These are phyloP conservation scores for Excalfactoria chinensis DNA, from an alignment of 2,113 vertebrate genomes.

Conservation along the genomic window DNA sequence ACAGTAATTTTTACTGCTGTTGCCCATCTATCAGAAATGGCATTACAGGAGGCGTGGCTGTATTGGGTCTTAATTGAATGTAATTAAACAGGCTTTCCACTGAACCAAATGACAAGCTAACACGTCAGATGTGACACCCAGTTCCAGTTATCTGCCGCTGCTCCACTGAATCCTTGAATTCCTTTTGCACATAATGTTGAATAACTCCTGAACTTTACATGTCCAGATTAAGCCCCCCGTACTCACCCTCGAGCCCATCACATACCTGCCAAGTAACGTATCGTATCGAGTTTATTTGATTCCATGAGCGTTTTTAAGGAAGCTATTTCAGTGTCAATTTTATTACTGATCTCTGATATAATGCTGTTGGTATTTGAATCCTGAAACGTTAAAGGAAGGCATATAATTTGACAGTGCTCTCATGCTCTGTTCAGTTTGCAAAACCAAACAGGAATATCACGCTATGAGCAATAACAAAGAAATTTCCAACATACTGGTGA, in stretches of 20 bases:
- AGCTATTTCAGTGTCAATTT: slow-evolving; percentile 95
- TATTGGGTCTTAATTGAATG: background rate
- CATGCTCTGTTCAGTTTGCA: background rate
- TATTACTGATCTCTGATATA: slow-evolving; percentile 91
- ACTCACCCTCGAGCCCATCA: background rate
- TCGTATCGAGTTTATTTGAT: slow-evolving; percentile 92
- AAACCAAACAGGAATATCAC: background rate
- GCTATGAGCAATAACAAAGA: background rate
- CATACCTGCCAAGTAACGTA: slow-evolving; percentile 91
- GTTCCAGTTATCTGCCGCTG: background rate
- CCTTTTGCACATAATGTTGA: background rate
- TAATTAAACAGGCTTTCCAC: background rate
- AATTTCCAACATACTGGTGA: background rate
- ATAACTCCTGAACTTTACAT: background rate
- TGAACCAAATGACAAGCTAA: background rate
- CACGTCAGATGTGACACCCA: background rate
- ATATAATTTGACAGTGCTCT: background rate
- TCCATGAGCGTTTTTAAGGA: slow-evolving; percentile 95
- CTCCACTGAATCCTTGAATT: background rate
- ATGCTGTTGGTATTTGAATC: slow-evolving; percentile 86
- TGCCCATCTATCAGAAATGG: background rate
- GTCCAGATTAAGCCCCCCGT: background rate
- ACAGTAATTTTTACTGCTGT: background rate
- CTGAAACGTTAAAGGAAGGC: slow-evolving; percentile 74
- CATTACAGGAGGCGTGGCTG: background rate